Evolutionary conservation across 30 jellyfish, hydroid and myxozoan species (phyloP), one percentile per base, ranked within the genome.

Genomic region (Turritopsis dohrnii): DNA sequence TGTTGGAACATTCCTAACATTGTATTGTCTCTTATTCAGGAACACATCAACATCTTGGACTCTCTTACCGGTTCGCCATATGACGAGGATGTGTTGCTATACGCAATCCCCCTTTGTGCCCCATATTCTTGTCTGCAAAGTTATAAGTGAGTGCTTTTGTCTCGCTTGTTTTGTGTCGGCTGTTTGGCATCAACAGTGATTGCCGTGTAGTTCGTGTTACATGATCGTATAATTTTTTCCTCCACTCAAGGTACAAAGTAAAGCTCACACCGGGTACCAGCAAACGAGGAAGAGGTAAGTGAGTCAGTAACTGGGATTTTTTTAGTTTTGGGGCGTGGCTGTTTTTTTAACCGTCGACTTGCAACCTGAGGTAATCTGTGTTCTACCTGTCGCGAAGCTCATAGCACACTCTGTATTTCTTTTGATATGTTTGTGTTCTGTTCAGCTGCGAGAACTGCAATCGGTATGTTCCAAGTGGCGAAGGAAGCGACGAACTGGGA

Each of bases 241-340:
- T 41, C 5, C 5, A 41, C 60, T 5, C 13, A 41, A 94, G 99
- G 81, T 94, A 76, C 82, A 94, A 94, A 89, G 99, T 86, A 1
- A 94, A 94, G 73, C 90, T 94, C 17, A 94, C 97, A 23, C 99
- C 99, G 1, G 99, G 99, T 19, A 83, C 97, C 79, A 96, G 97
- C 71, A 81, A 94, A 54, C 85, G 97, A 54, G 99, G 99, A 69
- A 89, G 87, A 85, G 99, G 99, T 94, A 30, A n/a, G 87, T 8
- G 0, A 28, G 0, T 18, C 1, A 20, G 21, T 19, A 20, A 0
- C 23, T 21, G 13, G 25, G 65, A 19, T n/a, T n/a, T n/a, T n/a
- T n/a, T n/a, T n/a, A n/a, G n/a, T n/a, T n/a, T n/a, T n/a, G n/a
- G n/a, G n/a, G n/a, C n/a, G n/a, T n/a, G n/a, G n/a, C n/a, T n/a